These are phyloP conservation scores for Drosophila lini DNA, from an alignment of 1,140 invertebrate genomes.

Conservation along the genomic window DNA sequence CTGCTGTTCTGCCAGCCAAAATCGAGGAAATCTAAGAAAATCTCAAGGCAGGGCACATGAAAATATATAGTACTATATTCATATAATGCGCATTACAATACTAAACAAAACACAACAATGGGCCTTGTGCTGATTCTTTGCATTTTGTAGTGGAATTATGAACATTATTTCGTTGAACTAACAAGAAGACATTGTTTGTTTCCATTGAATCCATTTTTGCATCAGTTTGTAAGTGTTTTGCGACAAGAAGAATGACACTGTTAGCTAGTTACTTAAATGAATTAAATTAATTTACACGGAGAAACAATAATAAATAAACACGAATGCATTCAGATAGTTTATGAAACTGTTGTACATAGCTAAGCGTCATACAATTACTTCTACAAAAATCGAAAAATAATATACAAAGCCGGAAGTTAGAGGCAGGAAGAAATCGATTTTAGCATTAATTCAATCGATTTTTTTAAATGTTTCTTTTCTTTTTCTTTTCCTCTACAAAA, in stretches of 20 bases:
- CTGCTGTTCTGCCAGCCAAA: constrained; percentile 41
- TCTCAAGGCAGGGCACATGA: constrained; percentile 31
- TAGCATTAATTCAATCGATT: background rate
- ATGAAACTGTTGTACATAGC: constrained; percentile 81
- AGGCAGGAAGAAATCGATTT: background rate
- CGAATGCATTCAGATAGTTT: constrained; percentile 69
- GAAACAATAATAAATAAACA: constrained; percentile 31
- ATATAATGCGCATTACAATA: constrained; percentile 39
- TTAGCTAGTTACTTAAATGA: constrained; percentile 82
- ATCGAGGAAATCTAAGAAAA: constrained; percentile 7
- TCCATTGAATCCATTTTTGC: constrained; percentile 56
- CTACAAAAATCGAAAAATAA: constrained; percentile 34
- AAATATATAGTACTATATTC: constrained; percentile 28
- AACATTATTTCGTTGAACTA: constrained; percentile 62
- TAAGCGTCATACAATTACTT: constrained; percentile 60
- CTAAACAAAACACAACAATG: constrained; percentile 7
- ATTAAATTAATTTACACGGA: constrained; percentile 62
- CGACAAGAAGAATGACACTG: constrained; percentile 50
- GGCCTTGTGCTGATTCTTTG: constrained; percentile 42
- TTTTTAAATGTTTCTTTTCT: too few species aligned
- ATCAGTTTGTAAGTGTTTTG: constrained; percentile 68
- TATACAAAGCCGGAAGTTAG: constrained; percentile 26
- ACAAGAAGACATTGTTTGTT: constrained; percentile 59
- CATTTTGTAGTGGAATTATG: constrained; percentile 65
- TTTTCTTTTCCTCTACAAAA: too few species aligned